Evolutionary conservation across 2,113 vertebrate genomes (phyloP), one percentile per base, ranked within the genome.

Genomic region (Hipposideros armiger): DNA sequence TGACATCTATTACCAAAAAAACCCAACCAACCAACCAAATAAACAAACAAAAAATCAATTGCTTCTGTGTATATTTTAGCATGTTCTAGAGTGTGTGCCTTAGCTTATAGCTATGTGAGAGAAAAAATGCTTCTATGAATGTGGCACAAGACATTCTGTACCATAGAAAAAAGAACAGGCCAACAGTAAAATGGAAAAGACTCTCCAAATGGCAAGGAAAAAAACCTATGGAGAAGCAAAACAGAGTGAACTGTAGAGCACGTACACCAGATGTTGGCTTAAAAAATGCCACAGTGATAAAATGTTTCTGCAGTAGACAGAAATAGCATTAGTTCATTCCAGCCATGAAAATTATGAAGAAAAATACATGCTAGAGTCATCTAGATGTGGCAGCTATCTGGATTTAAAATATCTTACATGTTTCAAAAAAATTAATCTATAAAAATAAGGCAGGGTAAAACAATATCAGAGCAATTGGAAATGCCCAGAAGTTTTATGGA

Each of bases 251-350:
- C 89, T 83, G 64, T 94, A 77, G 42, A 92, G 94, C 95, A 90
- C 74, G 78, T 72, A 91, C 14, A 94, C 94, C 97, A 97, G 94
- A 97, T 96, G 95, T 95, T 97, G 97, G 52, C 87, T 95, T 95
- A 11, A 7, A 91, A 97, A 97, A 97, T 97, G 94, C 56, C 92
- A 95, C 83, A 93, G 80, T 83, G 86, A 96, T 94, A 89, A 96
- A 95, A 96, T 58, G 36, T 45, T 91, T 93, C 77, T 91, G 42
- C 69, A 80, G 69, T 36, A 76, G 62, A 83, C 83, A 86, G 66
- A 97, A 97, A 96, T 82, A 77, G 87, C 67, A 86, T 94, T 91
- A 88, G 56, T 80, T 95, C 50, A 70, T 95, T 78, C 32, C 58
- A 95, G 67, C n/a, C 80, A 87, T 60, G 64, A 93, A 95, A 93